Percentiles rank a stretch among this genome's conserved stretches.
Evolutionary conservation across 2,113 vertebrate species (phyloP).

Genomic region (Stegostoma tigrinum): DNA sequence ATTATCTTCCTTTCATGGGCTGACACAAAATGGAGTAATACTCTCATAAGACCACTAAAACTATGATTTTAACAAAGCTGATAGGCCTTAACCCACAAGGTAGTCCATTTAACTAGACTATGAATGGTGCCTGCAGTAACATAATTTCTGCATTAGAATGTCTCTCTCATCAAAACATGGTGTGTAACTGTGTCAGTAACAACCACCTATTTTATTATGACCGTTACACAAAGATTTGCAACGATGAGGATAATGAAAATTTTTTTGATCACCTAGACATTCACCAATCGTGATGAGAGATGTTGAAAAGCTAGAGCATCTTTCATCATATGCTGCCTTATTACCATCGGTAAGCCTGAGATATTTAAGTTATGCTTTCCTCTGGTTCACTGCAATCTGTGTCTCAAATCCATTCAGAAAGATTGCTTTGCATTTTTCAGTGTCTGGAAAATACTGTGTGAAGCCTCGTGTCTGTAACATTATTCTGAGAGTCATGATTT

Average conservation of each 20-base stretch:
- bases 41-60: not conserved
- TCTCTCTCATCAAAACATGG: not conserved
- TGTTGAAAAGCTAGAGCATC: not conserved
- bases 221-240: not conserved
- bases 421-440: not conserved
- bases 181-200: not conserved
- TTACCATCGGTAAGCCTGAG: not conserved
- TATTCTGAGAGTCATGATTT: not conserved
- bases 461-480: not conserved
- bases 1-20: not conserved
- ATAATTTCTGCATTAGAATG: not conserved
- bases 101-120: not conserved
- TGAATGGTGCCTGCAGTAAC: not conserved
- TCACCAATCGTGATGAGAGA: not conserved
- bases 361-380: not conserved
- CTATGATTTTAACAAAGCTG: not conserved
- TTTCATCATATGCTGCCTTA: not conserved
- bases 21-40: not conserved
- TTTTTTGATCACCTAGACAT: not conserved
- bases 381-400: not conserved
- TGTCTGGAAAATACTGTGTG: not conserved
- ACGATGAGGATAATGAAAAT: not conserved
- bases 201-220: not conserved
- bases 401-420: not conserved
- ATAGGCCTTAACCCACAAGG: not conserved